Evolutionary conservation across 2,888 invertebrate genomes (phyloP), one percentile per base, ranked within the genome.

Genomic region (Therioaphis trifolii): DNA sequence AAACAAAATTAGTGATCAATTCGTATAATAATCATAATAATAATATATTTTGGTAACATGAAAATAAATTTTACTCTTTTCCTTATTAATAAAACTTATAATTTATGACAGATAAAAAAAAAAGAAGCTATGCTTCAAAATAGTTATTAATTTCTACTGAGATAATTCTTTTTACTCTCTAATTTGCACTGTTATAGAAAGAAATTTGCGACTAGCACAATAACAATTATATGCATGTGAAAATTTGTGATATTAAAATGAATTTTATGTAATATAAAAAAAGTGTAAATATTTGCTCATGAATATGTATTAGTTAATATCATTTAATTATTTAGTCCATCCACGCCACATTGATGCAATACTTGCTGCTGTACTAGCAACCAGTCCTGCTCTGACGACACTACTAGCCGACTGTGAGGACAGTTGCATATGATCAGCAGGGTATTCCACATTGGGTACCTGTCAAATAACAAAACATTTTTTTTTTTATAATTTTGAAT

Each of bases 271-370:
- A 40, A 35, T n/a, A 21, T 21, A 7, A 35, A 21, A 55, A 74
- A 74, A 7, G 21, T 24, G 15, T 24, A 74, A 21, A n/a, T n/a
- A 3, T 74, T 55, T 35, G 9, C 24, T 43, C 4, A 75, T 40
- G 40, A 24, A 11, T 55, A 15, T 72, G 2, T 35, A 52, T 72
- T n/a, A 9, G 11, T n/a, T 63, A 29, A 12, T 5, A 29, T 29
- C 15, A 29, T 29, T 24, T 63, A 27, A 63, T 69, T 78, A 79
- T 79, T 79, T 84, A 46, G 92, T 92, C 91, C 93, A 93, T 12
- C 93, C 94, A 86, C 94, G 92, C 92, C 95, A 94, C 87, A 96
- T 91, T 84, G 95, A 95, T 68, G 93, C 94, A 86, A 96, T 91
- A 86, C 95, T 93, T 84, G 95, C 94, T 78, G 95, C 95, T 40